Conservation (phyloP, 1,140 invertebrate genomes). For the Lerema accius region DNA sequence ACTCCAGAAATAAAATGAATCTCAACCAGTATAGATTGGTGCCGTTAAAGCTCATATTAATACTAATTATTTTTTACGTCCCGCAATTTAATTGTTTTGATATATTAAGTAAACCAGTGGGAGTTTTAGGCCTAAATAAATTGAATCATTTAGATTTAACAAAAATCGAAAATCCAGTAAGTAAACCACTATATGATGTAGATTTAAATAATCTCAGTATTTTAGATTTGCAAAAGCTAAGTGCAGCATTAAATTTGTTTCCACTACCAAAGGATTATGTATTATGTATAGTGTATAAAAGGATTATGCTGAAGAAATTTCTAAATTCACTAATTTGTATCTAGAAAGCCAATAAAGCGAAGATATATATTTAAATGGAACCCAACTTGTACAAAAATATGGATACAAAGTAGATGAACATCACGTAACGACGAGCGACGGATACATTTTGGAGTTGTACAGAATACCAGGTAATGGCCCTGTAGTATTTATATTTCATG, state of each 20-base stretch:
- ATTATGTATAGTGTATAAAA: no score
- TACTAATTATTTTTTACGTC: neutral
- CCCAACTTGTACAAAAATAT: slow-evolving; percentile 45
- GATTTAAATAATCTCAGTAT: no score
- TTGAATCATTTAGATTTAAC: no score
- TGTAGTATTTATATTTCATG: slow-evolving; percentile 54
- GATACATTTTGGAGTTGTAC: slow-evolving; percentile 41
- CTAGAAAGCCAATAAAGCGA: slow-evolving; percentile 20
- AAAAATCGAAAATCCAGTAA: no score
- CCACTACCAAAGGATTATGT: no score
- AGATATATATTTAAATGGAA: slow-evolving; percentile 40
- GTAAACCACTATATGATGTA: no score
- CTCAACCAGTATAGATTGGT: neutral
- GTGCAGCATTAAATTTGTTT: neutral
- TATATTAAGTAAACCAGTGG: neutral
- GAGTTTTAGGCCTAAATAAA: no score
- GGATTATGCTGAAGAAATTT: slow-evolving; percentile 1
- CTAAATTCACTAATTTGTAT: neutral
- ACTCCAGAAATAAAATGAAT: neutral
- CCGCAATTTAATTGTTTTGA: neutral
- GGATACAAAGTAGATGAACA: slow-evolving; percentile 40
- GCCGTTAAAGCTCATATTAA: neutral
- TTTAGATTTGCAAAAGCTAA: no score
- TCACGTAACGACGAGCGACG: slow-evolving; percentile 41
- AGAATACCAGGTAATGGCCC: slow-evolving; percentile 38